Evolutionary conservation across 1,140 invertebrate genomes (phyloP), one percentile per base, ranked within the genome.

Genomic region (Lasaia peninsularis): DNA sequence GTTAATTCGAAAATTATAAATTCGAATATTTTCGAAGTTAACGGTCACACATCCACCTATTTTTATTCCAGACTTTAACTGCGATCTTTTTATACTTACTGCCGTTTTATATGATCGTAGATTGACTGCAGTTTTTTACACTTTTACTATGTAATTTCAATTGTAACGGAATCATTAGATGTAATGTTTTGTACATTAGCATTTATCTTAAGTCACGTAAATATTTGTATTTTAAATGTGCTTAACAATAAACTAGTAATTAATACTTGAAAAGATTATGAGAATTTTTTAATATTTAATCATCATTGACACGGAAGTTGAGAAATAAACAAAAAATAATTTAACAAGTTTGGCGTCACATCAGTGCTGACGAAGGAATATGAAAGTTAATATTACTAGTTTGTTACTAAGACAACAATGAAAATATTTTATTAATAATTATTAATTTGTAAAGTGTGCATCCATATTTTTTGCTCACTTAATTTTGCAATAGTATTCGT

Each of bases 131-230:
- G 16, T 40, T 40, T 28, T 40, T 40, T 40, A 40, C 16, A 40
- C 35, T 40, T 40, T 40, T 40, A 40, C 7, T 18, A 40, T 18
- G 16, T 40, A 18, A 18, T 40, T 40, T 40, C 35, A 40, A 40
- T 9, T 40, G 35, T 40, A 40, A 40, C 6, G 8, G 35, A 16
- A 16, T 40, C 5, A 40, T 16, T 40, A 40, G 35, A 40, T 40
- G 35, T 40, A 40, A 40, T 40, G 35, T 40, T 40, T 40, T 40
- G 35, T 40, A 40, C 35, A 40, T 40, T 40, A 40, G 35, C 14
- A 14, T 40, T 40, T 40, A 40, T 16, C 16, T 10, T 20, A 44
- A 20, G 37, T 11, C 10, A 40, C 37, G 11, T 20, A 44, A 40
- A 40, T 40, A 40, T 40, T 18, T 14, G 16, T 40, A 2, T 20